A percentile compares a stretch with the other conserved stretches of the same genome.
Evolutionary conservation across 2,113 vertebrate genomes (phyloP).

Genomic region (Struthidea cinerea): DNA sequence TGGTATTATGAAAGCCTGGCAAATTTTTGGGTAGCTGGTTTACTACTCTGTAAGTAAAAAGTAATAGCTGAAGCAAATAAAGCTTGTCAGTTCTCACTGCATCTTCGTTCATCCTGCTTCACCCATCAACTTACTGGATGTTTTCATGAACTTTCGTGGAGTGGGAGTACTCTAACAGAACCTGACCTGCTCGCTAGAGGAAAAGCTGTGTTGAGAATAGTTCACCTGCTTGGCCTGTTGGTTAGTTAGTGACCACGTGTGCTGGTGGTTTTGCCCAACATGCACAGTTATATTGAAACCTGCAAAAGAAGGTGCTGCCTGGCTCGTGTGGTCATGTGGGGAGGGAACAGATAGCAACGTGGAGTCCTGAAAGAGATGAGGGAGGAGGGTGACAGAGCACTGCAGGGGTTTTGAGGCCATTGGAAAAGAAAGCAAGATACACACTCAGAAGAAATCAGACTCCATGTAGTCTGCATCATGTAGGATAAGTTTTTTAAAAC

Average conservation of each 20-base stretch:
- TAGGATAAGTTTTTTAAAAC: background rate
- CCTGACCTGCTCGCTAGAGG: background rate
- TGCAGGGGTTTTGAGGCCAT: background rate
- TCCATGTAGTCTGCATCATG: background rate
- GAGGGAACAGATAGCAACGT: background rate
- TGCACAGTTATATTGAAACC: background rate
- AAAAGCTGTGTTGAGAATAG: background rate
- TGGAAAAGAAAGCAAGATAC: background rate
- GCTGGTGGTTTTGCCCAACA: background rate
- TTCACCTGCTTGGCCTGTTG: background rate
- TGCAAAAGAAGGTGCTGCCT: background rate
- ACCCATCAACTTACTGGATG: background rate
- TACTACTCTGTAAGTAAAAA: background rate
- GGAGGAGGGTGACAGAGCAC: background rate
- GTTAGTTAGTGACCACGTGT: background rate
- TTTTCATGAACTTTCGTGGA: background rate
- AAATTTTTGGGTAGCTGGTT: background rate
- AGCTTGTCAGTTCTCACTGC: background rate
- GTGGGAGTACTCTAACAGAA: background rate
- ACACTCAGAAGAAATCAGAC: background rate
- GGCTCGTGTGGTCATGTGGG: background rate
- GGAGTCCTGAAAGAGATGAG: rapidly evolving
- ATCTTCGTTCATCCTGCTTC: background rate
- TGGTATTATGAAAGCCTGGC: background rate
- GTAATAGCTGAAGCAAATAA: background rate